Base-by-base conservation (phyloP, 92 coral and sea anemone species). In the Epizoanthus ramosus region DNA sequence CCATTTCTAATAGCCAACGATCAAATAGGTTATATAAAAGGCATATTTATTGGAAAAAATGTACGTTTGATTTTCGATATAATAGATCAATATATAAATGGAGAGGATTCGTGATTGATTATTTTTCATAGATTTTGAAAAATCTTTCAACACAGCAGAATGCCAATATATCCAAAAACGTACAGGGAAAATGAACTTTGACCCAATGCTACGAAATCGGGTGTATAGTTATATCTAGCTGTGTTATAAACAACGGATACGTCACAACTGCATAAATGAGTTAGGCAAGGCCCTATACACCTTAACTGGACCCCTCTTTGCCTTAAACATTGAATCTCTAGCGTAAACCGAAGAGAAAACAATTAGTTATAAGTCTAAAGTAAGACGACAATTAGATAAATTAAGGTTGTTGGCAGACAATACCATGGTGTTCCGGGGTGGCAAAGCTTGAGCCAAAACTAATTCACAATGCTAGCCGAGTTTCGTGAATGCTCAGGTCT, bases 321-420 rank as follows among this genome's bases (percentile, higher is more conserved):
- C 37, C 41, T 68, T 84, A 17, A 75, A 83, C 2, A 12, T 50
- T 19, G 83, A 75, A 35, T 83, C 1, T 28, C 31, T 28, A 28
- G 31, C 31, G 31, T 2, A 28, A 28, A 2, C 70, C 17, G 57
- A 63, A 31, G 83, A 74, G 61, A 60, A 13, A 84, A 64, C 6
- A 37, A 74, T 0, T 70, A 33, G n/a, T 84, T 43, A 74, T 63
- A 63, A 59, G 57, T 2, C 75, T 74, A 16, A 19, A 53, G 56
- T 61, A 63, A 23, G 75, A 74, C 5, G 43, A 50, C 63, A 84
- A 53, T 23, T 73, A 41, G 45, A 69, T 57, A 73, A 83, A 15
- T 41, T 73, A 7, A 56, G 73, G 2, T 65, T 84, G 59, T 65
- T 53, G 21, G 82, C 87, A 21, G 68, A 84, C 17, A 82, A 84